Conservation (phyloP, 2,113 vertebrate genomes). For the Sialia sialis region DNA sequence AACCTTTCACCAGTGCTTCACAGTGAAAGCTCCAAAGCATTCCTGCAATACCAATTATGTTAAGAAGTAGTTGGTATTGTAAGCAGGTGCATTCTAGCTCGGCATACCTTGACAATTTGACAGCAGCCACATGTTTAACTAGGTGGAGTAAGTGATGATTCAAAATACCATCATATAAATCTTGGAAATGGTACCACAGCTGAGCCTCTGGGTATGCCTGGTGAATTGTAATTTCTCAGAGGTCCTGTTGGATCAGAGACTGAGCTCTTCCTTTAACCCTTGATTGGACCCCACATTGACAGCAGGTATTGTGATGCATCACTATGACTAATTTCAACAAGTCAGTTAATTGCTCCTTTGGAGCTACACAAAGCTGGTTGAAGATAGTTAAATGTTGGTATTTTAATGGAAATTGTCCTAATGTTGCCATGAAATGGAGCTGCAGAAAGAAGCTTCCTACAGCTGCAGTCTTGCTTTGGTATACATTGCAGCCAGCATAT, state of each 20-base stretch:
- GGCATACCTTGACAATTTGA: neutral
- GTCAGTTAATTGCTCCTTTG: neutral
- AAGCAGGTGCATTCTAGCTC: slow-evolving; percentile 3
- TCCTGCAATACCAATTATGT: neutral
- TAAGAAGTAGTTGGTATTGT: neutral
- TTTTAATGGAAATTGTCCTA: neutral
- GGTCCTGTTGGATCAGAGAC: neutral
- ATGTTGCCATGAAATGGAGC: neutral
- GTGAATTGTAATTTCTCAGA: neutral
- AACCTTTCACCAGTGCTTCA: neutral
- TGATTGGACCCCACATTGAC: neutral
- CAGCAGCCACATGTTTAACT: slow-evolving; percentile 33
- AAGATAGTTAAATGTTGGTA: neutral
- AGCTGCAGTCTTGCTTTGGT: neutral
- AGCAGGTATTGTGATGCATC: neutral
- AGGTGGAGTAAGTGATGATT: neutral
- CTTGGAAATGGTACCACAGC: neutral
- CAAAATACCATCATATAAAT: slow-evolving; percentile 1
- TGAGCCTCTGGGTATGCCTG: neutral
- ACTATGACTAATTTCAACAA: neutral
- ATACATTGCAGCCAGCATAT: slow-evolving; percentile 4
- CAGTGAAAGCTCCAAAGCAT: accelerated
- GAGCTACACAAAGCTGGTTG: neutral
- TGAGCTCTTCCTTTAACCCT: neutral
- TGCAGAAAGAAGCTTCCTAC: neutral